A percentile compares a stretch with the other conserved stretches of the same genome.
Evolutionary conservation across 1,140 invertebrate genomes (phyloP).

Genomic region (Gryllus bimaculatus): DNA sequence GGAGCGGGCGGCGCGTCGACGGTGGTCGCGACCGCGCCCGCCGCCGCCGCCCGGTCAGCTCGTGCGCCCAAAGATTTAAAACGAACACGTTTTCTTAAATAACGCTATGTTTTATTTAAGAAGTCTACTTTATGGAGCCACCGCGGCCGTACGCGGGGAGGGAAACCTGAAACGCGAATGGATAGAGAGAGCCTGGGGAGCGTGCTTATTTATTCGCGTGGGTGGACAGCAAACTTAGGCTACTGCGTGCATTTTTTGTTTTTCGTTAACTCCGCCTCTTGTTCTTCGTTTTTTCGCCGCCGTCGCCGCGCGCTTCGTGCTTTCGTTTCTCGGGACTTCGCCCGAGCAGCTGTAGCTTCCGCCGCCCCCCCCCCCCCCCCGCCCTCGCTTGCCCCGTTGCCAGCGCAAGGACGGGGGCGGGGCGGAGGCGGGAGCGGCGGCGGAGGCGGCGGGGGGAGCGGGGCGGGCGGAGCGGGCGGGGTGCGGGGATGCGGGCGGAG

Average conservation of each 20-base stretch:
- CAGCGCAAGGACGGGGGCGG: too few species aligned
- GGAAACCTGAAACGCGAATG: background rate
- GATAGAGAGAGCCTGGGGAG: background rate
- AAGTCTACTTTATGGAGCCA: background rate
- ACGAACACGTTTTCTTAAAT: background rate
- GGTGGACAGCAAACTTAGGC: background rate
- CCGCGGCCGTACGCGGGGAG: background rate
- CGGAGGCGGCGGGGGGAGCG: too few species aligned
- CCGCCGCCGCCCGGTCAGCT: background rate
- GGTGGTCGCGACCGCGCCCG: too few species aligned
- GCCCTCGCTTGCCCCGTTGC: too few species aligned
- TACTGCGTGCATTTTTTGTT: background rate
- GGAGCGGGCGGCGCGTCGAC: too few species aligned
- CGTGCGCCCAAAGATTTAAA: background rate
- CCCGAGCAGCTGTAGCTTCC: too few species aligned
- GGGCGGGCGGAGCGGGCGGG: too few species aligned
- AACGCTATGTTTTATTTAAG: conserved; percentile 2
- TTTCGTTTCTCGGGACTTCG: too few species aligned
- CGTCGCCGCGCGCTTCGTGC: too few species aligned
- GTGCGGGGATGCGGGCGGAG: too few species aligned
- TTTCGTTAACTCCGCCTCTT: background rate
- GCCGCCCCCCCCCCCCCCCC: too few species aligned
- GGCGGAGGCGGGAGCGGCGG: too few species aligned
- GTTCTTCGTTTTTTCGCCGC: background rate
- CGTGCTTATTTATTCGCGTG: background rate